Evolutionary conservation across 53 echinoderm and acorn worm genomes (phyloP).

Genomic region (Echinometra lucunter): DNA sequence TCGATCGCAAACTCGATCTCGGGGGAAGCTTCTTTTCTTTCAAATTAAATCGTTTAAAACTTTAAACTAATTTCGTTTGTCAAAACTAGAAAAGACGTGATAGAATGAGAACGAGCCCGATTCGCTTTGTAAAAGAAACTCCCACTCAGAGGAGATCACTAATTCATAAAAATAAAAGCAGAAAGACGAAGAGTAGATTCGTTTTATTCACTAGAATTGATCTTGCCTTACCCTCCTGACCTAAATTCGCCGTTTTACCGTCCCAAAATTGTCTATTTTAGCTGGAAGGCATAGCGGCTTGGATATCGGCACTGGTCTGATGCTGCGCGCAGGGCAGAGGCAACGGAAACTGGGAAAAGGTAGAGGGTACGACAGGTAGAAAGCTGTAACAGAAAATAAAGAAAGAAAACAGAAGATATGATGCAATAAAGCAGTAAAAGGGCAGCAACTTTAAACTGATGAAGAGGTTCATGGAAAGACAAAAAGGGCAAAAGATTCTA

Average conservation of each 20-base stretch:
- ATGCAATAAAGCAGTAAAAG: neutral
- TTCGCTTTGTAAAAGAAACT: constrained; percentile 48
- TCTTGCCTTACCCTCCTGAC: constrained; percentile 65
- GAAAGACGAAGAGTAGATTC: constrained; percentile 62
- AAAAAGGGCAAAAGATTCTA: too few relatives aligned
- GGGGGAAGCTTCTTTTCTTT: constrained; percentile 39
- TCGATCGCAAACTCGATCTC: constrained; percentile 55
- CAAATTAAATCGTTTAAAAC: constrained; percentile 64
- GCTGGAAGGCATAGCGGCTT: constrained; percentile 45
- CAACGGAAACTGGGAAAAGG: neutral
- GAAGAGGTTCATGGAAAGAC: too few relatives aligned
- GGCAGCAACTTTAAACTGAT: neutral
- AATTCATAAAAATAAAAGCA: constrained; percentile 46
- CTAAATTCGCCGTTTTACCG: constrained; percentile 64
- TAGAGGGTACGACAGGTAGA: constrained; percentile 1
- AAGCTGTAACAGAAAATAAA: neutral
- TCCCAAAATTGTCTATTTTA: constrained; percentile 67
- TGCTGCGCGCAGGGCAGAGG: neutral
- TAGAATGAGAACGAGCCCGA: constrained; percentile 65
- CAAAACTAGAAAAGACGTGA: constrained; percentile 44
- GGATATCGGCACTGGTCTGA: constrained; percentile 2
- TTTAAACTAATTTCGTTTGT: constrained; percentile 67
- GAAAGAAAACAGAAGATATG: neutral
- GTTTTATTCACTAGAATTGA: constrained; percentile 63
- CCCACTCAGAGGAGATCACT: constrained; percentile 49